phyloP scores from a whole-genome alignment of 2,113 vertebrate genomes.

The Fregetta grallaria region DNA sequence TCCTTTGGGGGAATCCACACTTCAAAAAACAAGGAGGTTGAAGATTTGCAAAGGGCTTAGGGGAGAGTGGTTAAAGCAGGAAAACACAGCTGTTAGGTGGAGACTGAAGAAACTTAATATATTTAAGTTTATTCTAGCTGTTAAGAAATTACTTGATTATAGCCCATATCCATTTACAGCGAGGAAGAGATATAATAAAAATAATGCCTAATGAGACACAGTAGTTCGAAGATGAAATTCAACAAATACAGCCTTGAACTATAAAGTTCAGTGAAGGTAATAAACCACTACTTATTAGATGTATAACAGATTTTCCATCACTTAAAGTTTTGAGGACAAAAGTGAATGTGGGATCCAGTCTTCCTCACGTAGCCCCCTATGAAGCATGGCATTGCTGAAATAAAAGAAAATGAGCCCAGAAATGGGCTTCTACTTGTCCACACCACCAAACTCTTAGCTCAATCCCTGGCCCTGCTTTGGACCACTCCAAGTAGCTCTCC shows the following conservation, averaged over 20 bases:
- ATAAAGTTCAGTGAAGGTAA: neutral
- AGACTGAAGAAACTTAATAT: neutral
- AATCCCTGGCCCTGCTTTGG: neutral
- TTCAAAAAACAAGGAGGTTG: neutral
- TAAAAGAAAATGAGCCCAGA: neutral
- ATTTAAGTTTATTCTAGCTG: neutral
- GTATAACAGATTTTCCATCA: neutral
- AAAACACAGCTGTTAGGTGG: neutral
- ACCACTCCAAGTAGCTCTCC: neutral
- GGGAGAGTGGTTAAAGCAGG: neutral
- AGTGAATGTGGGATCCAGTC: neutral
- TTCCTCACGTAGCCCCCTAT: accelerated
- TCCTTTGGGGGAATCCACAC: neutral
- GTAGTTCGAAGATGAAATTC: neutral
- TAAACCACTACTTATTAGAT: neutral
- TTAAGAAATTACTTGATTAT: neutral
- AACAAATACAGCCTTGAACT: neutral
- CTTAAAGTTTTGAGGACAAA: neutral
- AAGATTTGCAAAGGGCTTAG: neutral
- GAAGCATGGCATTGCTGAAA: neutral
- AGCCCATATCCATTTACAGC: neutral
- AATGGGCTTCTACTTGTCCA: neutral
- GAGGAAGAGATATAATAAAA: neutral
- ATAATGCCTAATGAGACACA: neutral
- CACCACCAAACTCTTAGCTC: neutral